These are phyloP conservation scores for Edolisoma coerulescens DNA, from an alignment of 2,113 vertebrate genomes.

Conservation along the genomic window DNA sequence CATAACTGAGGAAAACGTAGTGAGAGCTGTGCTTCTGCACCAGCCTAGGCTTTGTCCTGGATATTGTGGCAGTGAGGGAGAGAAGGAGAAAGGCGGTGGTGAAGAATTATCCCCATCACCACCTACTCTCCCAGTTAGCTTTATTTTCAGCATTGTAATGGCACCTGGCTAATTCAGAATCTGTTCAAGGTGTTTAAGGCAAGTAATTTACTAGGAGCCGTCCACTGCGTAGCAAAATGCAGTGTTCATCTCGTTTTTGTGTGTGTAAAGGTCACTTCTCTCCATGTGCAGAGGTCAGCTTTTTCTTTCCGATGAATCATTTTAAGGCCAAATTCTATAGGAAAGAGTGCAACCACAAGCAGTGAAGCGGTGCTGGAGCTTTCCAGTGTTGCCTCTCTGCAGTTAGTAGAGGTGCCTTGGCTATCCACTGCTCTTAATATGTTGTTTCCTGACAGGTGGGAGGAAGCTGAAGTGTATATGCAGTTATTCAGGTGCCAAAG, in stretches of 20 bases:
- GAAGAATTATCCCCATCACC: neutral
- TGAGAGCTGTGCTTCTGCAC: fast-evolving
- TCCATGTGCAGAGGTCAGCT: neutral
- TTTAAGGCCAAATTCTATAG: neutral
- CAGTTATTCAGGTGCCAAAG: neutral
- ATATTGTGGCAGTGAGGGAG: fast-evolving
- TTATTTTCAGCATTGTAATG: neutral
- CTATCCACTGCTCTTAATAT: neutral
- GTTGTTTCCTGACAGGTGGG: neutral
- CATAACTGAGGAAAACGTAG: fast-evolving
- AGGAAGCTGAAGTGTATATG: neutral
- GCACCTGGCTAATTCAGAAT: neutral
- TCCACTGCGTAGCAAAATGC: neutral
- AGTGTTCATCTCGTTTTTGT: neutral
- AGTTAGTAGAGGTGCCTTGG: neutral
- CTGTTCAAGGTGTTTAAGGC: neutral
- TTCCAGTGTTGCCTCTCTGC: fast-evolving
- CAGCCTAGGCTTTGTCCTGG: neutral
- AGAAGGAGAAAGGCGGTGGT: fast-evolving
- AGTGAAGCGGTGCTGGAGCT: neutral
- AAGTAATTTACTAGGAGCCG: neutral
- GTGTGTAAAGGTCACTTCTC: neutral
- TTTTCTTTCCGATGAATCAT: neutral
- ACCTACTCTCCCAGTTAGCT: neutral
- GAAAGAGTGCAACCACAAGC: neutral